Conservation (phyloP, 2,888 invertebrate genomes). For the Dyspetes luteomarginatus region DNA sequence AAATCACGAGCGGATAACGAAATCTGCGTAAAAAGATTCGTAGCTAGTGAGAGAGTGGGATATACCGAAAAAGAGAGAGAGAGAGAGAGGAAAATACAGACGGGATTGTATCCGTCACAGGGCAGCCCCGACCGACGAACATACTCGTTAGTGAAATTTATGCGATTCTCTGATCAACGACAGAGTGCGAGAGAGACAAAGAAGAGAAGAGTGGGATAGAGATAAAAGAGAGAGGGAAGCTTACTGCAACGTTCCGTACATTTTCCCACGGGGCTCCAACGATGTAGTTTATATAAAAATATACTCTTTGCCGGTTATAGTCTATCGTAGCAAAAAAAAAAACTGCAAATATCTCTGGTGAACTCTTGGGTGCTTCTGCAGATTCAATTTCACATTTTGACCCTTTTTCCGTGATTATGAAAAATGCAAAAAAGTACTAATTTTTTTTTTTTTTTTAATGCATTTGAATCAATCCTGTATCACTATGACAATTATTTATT, state of each 20-base stretch:
- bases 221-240: neutral
- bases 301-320: neutral
- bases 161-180: conserved; percentile 61
- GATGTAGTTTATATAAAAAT: conserved; percentile 14
- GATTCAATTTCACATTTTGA: no score
- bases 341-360: no score
- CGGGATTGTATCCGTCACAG: conserved; percentile 12
- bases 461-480: no score
- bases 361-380: no score
- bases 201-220: neutral
- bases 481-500: no score
- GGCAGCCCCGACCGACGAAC: conserved; percentile 50
- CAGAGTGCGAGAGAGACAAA: conserved; percentile 12
- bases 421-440: no score
- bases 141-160: conserved; percentile 69
- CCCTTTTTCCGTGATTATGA: no score
- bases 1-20: conserved; percentile 58
- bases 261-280: conserved; percentile 38
- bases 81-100: neutral
- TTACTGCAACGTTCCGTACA: conserved; percentile 35
- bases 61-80: conserved; percentile 13
- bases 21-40: conserved; percentile 33
- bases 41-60: neutral
- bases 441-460: no score
- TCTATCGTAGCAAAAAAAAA: no score